A percentile compares a stretch with the other conserved stretches of the same genome.
Conservation (phyloP, 37 sponge, comb jelly and placozoan genomes). For the Agelas oroides region DNA sequence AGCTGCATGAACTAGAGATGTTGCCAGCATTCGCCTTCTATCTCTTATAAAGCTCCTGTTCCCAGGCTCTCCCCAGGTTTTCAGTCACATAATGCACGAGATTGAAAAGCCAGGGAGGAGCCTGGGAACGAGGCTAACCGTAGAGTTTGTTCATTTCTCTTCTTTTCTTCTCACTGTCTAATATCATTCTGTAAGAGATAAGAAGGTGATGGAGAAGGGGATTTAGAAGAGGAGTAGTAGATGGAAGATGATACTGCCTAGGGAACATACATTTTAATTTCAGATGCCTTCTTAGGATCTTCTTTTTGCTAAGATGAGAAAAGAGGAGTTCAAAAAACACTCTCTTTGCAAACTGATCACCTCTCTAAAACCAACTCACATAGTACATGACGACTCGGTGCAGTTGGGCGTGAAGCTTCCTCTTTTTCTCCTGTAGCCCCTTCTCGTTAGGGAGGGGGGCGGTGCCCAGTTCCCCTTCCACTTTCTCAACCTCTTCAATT, state of each 20-base stretch:
- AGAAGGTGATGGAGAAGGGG: neutral
- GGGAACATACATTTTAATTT: slow-evolving; percentile 58
- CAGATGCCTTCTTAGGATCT: slow-evolving; percentile 62
- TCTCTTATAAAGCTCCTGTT: too few relatives aligned
- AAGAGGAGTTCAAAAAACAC: neutral
- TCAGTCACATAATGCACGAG: too few relatives aligned
- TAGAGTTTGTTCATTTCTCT: slow-evolving; percentile 67
- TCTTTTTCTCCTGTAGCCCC: slow-evolving; percentile 87
- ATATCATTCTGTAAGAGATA: slow-evolving; percentile 69
- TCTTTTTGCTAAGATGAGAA: slow-evolving; percentile 60
- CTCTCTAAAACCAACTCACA: slow-evolving; percentile 31
- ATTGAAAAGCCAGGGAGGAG: too few relatives aligned
- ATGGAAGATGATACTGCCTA: too few relatives aligned
- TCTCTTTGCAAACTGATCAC: too few relatives aligned
- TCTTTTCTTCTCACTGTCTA: slow-evolving; percentile 69
- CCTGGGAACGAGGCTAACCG: slow-evolving; percentile 51
- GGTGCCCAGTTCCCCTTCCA: slow-evolving; percentile 36
- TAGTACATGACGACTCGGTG: slow-evolving; percentile 66
- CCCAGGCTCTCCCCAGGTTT: too few relatives aligned
- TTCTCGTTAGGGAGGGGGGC: slow-evolving; percentile 82
- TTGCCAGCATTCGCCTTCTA: too few relatives aligned
- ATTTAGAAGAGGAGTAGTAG: too few relatives aligned
- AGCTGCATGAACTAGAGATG: too few relatives aligned
- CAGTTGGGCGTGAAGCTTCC: slow-evolving; percentile 77
- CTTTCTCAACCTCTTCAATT: slow-evolving; percentile 88